Base-by-base conservation (phyloP, 2,888 invertebrate species). In the Drosophila lacicola region DNA sequence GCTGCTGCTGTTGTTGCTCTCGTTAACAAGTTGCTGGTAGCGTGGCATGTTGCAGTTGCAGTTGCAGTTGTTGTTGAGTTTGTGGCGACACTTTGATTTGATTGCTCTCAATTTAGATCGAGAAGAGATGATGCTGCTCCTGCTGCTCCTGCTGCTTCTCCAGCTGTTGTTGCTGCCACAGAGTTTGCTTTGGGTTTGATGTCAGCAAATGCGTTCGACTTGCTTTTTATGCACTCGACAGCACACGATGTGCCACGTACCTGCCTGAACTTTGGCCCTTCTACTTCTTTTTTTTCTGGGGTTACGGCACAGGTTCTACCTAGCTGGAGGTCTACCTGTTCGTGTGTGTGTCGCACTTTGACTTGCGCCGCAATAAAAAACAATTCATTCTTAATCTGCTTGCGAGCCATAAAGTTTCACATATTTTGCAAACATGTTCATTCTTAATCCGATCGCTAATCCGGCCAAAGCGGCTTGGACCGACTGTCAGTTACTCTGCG, bases 301-400 rank as follows among this genome's bases (percentile, higher is more conserved):
- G 37, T 34, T 51, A 11, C 6, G 1, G 9, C 13, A 4, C 17
- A 10, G 8, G 21, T 17, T 17, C 19, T 8, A 41, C 14, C 51
- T 33, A 25, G 42, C 10, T 44, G 1, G 2, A 1, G 42, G 33
- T 33, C 10, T 55, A 58, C 71, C 74, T 62, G 53, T 39, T 8
- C 21, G 4, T 17, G 17, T 17, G 17, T 17, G 17, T 9, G 2
- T 3, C 6, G 42, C 34, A 19, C 25, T 54, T 74, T 84, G 89
- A 84, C 87, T 88, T 78, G 67, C 66, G 70, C 46, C 72, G 68
- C 51, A 73, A 89, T 83, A 86, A 88, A 87, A 89, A 89, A 89
- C 74, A 61, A 68, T 87, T 88, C 89, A 88, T 89, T 89, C 86
- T 85, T 87, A 89, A 87, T 87, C 87, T 81, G 64, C 47, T 50